phyloP scores from a whole-genome alignment of 2,888 invertebrate species.

The Mactromeris polynyma region DNA sequence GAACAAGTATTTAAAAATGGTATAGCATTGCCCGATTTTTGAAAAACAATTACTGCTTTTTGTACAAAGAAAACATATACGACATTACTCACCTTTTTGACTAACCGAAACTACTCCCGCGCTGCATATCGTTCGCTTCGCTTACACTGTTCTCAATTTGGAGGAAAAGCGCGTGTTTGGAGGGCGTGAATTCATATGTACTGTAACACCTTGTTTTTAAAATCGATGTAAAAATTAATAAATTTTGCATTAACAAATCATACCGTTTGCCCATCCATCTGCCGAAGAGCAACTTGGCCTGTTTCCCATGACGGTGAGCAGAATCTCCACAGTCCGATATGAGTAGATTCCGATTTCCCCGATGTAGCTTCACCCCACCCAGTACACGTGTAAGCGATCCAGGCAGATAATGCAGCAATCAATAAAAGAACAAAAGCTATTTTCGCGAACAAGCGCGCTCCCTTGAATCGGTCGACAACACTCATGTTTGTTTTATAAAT shows the following conservation, averaged over 20 bases:
- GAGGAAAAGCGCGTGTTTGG: no score
- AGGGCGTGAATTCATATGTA: no score
- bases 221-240: no score
- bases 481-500: conserved; percentile 52
- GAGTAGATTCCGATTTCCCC: conserved; percentile 14
- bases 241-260: neutral
- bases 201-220: no score
- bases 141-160: no score
- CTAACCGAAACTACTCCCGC: no score
- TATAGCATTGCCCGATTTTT: no score
- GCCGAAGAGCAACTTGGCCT: conserved; percentile 45
- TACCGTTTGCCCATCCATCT: conserved; percentile 71
- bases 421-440: conserved; percentile 63
- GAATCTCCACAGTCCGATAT: conserved; percentile 66
- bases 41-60: no score
- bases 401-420: conserved; percentile 62
- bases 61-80: no score
- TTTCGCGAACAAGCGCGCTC: conserved; percentile 67
- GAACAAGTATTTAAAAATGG: no score
- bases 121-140: no score
- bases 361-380: conserved; percentile 62
- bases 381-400: conserved; percentile 70
- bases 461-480: conserved; percentile 67
- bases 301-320: conserved; percentile 52
- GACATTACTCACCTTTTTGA: no score